phyloP scores from a whole-genome alignment of 2,113 vertebrate genomes.

The Balaeniceps rex region DNA sequence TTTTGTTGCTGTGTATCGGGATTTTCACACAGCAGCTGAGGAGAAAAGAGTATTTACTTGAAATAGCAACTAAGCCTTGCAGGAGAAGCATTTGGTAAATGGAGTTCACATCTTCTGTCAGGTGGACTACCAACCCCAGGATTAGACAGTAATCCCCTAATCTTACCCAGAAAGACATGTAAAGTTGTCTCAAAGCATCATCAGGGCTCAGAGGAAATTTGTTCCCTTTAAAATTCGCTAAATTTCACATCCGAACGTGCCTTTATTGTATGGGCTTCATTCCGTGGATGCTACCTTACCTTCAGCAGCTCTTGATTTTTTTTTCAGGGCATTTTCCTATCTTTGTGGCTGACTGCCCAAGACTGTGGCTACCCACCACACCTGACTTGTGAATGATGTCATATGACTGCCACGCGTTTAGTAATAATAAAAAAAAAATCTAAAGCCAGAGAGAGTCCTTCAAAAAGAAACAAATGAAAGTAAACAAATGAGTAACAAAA shows the following conservation, averaged over 20 bases:
- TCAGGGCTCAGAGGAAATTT: background rate
- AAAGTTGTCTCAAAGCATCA: background rate
- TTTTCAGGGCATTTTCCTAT: background rate
- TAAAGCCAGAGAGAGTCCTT: background rate
- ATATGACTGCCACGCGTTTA: fast-evolving
- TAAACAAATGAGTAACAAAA: background rate
- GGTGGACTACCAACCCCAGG: background rate
- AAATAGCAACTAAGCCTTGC: background rate
- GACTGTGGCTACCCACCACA: background rate
- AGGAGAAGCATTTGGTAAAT: background rate
- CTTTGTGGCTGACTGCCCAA: background rate
- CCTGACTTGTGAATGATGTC: background rate
- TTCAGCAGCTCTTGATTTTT: background rate
- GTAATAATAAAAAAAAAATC: background rate
- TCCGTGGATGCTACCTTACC: background rate
- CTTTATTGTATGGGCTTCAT: background rate
- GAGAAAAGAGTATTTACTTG: background rate
- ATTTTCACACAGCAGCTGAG: background rate
- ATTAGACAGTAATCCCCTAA: background rate
- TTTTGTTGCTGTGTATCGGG: background rate
- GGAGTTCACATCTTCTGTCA: background rate
- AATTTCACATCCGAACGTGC: background rate
- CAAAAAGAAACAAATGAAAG: background rate
- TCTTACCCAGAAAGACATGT: background rate
- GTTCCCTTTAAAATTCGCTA: background rate